phyloP scores from a whole-genome alignment of 2,888 invertebrate species.

The Drosophila borborema region DNA sequence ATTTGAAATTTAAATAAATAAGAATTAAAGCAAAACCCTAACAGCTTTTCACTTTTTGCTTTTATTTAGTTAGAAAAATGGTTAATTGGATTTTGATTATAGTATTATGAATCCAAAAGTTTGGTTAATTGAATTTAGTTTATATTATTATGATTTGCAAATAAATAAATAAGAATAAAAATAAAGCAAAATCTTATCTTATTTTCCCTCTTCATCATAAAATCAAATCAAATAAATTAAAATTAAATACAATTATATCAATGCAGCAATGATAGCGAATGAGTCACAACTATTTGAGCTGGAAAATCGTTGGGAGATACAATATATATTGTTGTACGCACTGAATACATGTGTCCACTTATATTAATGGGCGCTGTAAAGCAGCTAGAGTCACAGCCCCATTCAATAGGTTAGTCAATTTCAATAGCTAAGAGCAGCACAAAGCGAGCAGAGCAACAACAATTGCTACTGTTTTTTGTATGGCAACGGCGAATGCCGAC shows the following conservation, averaged over 20 bases:
- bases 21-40: too few relatives aligned
- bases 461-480: conserved; percentile 28
- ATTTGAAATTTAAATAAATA: too few relatives aligned
- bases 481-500: background rate
- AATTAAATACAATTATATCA: background rate
- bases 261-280: background rate
- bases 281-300: background rate
- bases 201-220: too few relatives aligned
- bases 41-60: too few relatives aligned
- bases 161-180: too few relatives aligned
- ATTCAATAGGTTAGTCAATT: conserved; percentile 43
- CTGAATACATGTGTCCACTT: conserved; percentile 7
- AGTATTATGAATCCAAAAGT: too few relatives aligned
- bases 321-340: background rate
- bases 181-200: too few relatives aligned
- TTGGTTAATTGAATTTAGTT: too few relatives aligned
- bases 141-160: too few relatives aligned
- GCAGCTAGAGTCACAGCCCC: background rate
- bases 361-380: conserved; percentile 4
- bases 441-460: conserved; percentile 24
- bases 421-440: conserved; percentile 12
- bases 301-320: background rate
- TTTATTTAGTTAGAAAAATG: too few relatives aligned
- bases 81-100: too few relatives aligned
- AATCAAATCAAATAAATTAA: too few relatives aligned